These are phyloP conservation scores for Nycteola revayana DNA, from an alignment of 2,888 invertebrate genomes.

Conservation along the genomic window DNA sequence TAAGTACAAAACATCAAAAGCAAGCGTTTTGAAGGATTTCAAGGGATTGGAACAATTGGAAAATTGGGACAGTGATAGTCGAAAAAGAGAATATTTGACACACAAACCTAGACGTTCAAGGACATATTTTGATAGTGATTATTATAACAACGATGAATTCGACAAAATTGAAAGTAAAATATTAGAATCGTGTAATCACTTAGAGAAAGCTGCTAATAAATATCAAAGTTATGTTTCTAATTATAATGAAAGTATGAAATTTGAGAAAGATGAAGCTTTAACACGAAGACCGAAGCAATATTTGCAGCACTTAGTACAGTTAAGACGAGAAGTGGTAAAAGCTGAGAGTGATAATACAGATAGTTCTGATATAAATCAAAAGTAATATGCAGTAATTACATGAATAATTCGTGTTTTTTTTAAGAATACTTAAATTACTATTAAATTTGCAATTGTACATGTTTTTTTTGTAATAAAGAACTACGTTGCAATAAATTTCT, in stretches of 20 bases:
- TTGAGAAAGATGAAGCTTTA: conserved; percentile 9
- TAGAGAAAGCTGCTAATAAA: conserved; percentile 52
- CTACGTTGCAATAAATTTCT: too few species aligned
- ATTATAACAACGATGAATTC: conserved; percentile 26
- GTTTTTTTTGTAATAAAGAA: too few species aligned
- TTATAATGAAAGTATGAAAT: conserved; percentile 30
- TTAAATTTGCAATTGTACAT: too few species aligned
- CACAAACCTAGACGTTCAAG: conserved; percentile 14
- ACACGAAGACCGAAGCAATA: conserved; percentile 77
- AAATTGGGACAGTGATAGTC: conserved; percentile 35
- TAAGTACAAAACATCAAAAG: conserved; percentile 42
- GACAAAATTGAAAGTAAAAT: conserved; percentile 52
- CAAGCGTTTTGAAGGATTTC: conserved; percentile 48
- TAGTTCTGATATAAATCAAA: conserved; percentile 28
- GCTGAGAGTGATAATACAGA: conserved; percentile 67
- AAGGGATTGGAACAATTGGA: conserved; percentile 37
- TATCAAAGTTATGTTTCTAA: conserved; percentile 55
- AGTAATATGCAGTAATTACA: conserved; percentile 15
- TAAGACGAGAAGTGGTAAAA: conserved; percentile 79
- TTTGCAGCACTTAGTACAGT: conserved; percentile 79
- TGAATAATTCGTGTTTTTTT: neutral
- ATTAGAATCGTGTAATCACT: conserved; percentile 52
- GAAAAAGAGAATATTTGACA: conserved; percentile 23
- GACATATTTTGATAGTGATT: conserved; percentile 8
- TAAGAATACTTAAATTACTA: neutral